Conservation (phyloP, 30 jellyfish, hydroid and myxozoan species). For the Pelagia noctiluca region DNA sequence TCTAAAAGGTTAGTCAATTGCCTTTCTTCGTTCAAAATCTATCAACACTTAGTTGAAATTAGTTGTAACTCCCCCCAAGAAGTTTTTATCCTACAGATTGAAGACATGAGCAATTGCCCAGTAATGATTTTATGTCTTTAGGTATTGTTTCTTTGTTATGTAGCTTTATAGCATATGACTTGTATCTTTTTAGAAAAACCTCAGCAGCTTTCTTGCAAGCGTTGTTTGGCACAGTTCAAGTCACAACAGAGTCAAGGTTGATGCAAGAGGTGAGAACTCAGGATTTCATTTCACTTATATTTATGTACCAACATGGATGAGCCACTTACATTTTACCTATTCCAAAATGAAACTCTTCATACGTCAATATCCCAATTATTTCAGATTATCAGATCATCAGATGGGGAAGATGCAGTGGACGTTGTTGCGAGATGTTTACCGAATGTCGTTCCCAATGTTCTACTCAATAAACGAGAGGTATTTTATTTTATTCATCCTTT, state of each 20-base stretch:
- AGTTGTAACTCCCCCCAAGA: not conserved
- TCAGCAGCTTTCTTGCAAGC: constrained; percentile 52
- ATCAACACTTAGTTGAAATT: not conserved
- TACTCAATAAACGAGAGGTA: constrained; percentile 98
- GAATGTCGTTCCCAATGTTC: constrained; percentile 92
- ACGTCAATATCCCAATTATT: not conserved
- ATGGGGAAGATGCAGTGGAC: constrained; percentile 67
- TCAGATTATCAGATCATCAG: constrained; percentile 50
- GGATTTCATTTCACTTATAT: not conserved
- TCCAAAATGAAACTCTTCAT: too few species aligned
- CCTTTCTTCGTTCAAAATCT: not conserved
- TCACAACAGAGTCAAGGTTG: constrained; percentile 59
- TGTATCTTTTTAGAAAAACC: constrained; percentile 31
- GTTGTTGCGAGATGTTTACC: constrained; percentile 91
- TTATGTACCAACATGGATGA: not conserved
- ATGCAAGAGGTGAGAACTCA: constrained; percentile 67
- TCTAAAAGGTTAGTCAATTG: constrained; percentile 33
- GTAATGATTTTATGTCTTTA: too few species aligned
- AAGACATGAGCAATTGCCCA: not conserved
- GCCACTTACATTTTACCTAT: too few species aligned
- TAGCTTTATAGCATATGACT: too few species aligned
- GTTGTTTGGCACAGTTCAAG: constrained; percentile 57
- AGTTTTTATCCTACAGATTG: not conserved
- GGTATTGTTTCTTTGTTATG: too few species aligned
- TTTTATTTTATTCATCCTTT: too few species aligned